Percentiles rank a stretch among this genome's conserved stretches.
Evolutionary conservation across 2,888 invertebrate species (phyloP).

Genomic region (Athrips mouffetella): DNA sequence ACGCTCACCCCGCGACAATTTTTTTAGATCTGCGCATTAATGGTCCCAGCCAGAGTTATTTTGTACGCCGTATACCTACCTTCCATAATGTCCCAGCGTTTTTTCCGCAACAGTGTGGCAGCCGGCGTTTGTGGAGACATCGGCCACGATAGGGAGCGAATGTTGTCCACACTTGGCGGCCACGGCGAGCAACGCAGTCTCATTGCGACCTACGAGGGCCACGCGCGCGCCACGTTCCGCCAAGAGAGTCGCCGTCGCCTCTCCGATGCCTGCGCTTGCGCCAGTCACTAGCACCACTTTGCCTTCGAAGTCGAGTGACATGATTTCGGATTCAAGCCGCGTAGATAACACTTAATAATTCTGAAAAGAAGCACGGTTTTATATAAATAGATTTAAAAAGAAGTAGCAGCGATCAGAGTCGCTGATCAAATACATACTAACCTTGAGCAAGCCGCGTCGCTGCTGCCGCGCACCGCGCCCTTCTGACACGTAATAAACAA

Average conservation of each 20-base stretch:
- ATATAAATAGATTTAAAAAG: too few relatives aligned
- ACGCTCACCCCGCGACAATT: neutral
- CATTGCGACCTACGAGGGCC: conserved; percentile 34
- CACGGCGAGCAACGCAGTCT: conserved; percentile 25
- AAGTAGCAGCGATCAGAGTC: too few relatives aligned
- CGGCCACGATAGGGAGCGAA: conserved; percentile 38
- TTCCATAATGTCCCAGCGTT: conserved; percentile 29
- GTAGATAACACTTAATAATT: too few relatives aligned
- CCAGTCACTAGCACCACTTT: conserved; percentile 47
- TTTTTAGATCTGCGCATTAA: neutral
- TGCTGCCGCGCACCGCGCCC: too few relatives aligned
- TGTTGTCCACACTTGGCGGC: conserved; percentile 31
- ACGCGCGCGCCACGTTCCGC: conserved; percentile 38
- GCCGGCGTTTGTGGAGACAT: conserved; percentile 43
- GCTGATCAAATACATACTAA: too few relatives aligned
- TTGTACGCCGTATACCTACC: too few relatives aligned
- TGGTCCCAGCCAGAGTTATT: too few relatives aligned
- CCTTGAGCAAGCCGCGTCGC: too few relatives aligned
- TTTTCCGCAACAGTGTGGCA: conserved; percentile 35
- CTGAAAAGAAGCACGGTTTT: too few relatives aligned
- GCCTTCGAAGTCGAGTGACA: conserved; percentile 17
- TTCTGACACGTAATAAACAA: too few relatives aligned
- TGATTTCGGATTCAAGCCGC: too few relatives aligned
- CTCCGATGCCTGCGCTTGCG: conserved; percentile 45
- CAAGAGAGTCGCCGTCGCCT: conserved; percentile 37